Conservation (phyloP, 53 echinoderm and acorn worm species). For the Apostichopus leukothele region DNA sequence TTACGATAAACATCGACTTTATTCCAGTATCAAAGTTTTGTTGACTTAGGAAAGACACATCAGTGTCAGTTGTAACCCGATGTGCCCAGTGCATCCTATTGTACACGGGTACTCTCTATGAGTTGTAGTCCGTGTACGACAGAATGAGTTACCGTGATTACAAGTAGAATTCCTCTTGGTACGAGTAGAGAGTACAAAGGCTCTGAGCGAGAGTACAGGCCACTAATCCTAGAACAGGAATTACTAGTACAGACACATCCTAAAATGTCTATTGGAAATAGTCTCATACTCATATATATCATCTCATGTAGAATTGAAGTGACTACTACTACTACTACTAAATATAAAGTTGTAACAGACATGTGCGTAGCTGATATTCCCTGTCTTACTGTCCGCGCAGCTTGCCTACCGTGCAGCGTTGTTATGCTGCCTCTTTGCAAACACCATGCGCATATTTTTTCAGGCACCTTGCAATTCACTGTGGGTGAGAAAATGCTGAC, state of each 20-base stretch:
- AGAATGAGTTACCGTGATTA: too few relatives aligned
- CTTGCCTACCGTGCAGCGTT: not conserved
- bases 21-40: too few relatives aligned
- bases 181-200: too few relatives aligned
- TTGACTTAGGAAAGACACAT: too few relatives aligned
- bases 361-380: not conserved
- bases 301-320: slow-evolving; percentile 19
- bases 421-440: not conserved
- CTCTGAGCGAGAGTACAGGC: too few relatives aligned
- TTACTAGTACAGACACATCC: not conserved
- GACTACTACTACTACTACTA: not conserved
- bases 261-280: not conserved
- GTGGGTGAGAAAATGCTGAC: not conserved
- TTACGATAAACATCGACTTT: too few relatives aligned
- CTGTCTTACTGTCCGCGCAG: not conserved
- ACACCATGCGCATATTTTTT: not conserved
- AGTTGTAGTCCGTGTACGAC: too few relatives aligned
- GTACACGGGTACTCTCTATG: too few relatives aligned
- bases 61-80: too few relatives aligned
- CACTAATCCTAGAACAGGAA: too few relatives aligned
- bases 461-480: not conserved
- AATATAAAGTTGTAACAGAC: not conserved
- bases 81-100: too few relatives aligned
- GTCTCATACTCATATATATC: not conserved
- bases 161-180: too few relatives aligned